These are phyloP conservation scores for Hoplodrina blanda DNA, from an alignment of 2,888 invertebrate genomes.

Conservation along the genomic window DNA sequence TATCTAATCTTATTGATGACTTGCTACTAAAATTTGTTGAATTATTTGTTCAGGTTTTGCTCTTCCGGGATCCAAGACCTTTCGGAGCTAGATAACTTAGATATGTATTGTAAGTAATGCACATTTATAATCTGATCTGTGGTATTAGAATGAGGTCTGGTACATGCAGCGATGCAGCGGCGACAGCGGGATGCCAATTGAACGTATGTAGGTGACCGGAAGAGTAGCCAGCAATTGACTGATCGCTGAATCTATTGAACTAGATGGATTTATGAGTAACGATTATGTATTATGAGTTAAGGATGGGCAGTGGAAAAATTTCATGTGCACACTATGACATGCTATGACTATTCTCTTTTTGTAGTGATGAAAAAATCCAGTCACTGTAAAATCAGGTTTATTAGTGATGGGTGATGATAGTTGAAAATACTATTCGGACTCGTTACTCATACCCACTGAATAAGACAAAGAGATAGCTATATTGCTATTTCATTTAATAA, in stretches of 20 bases:
- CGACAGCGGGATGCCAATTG: constrained; percentile 51
- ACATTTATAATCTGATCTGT: constrained; percentile 7
- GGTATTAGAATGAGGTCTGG: constrained; percentile 13
- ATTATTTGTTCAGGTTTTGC: background rate
- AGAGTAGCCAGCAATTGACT: constrained; percentile 44
- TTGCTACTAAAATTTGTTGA: constrained; percentile 1
- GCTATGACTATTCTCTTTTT: too few species aligned
- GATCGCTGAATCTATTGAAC: constrained; percentile 34
- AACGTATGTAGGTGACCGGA: constrained; percentile 61
- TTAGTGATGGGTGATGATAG: background rate
- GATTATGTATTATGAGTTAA: background rate
- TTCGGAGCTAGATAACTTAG: background rate
- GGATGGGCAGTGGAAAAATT: background rate
- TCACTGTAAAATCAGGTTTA: background rate
- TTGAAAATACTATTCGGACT: background rate
- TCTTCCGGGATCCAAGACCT: constrained; percentile 4
- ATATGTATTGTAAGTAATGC: constrained; percentile 1
- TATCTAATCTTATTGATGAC: background rate
- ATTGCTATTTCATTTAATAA: background rate
- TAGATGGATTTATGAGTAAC: constrained; percentile 37
- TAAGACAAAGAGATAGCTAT: background rate
- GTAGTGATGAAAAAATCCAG: background rate
- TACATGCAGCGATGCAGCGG: constrained; percentile 34
- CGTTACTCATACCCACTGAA: background rate
- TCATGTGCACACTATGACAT: background rate